These are phyloP conservation scores for Neodon shergylaensis DNA, from an alignment of 2,113 vertebrate species.

Conservation along the genomic window DNA sequence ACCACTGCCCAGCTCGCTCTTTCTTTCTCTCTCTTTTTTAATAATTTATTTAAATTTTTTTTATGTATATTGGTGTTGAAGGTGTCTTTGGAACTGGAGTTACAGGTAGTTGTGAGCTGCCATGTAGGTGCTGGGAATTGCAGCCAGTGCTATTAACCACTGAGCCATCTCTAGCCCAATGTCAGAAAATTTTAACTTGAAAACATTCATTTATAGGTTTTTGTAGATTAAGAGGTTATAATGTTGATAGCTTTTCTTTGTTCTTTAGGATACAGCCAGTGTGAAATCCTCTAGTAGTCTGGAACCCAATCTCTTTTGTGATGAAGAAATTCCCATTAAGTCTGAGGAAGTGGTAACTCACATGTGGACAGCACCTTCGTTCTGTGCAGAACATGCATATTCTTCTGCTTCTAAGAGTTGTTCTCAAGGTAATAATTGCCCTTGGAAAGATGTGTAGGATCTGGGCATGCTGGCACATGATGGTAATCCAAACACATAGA, in stretches of 20 bases:
- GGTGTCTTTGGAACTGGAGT: no score
- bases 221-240: neutral
- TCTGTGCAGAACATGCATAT: conserved; percentile 97
- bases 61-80: no score
- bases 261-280: conserved; percentile 94
- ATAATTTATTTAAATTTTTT: no score
- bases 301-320: conserved; percentile 95
- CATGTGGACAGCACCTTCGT: conserved; percentile 97
- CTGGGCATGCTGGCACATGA: neutral
- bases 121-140: no score
- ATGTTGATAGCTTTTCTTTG: neutral
- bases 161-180: neutral
- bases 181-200: neutral
- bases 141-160: no score
- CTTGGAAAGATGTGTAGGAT: neutral
- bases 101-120: no score
- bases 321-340: conserved; percentile 99
- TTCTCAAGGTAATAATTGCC: conserved; percentile 91
- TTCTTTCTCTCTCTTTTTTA: no score
- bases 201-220: conserved; percentile 26
- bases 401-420: conserved; percentile 98
- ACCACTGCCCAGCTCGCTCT: no score
- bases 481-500: neutral
- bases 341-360: conserved; percentile 99
- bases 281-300: conserved; percentile 94